Base-by-base conservation (phyloP, 2,797 vertebrate genomes). In the Acipenser transmontanus region DNA sequence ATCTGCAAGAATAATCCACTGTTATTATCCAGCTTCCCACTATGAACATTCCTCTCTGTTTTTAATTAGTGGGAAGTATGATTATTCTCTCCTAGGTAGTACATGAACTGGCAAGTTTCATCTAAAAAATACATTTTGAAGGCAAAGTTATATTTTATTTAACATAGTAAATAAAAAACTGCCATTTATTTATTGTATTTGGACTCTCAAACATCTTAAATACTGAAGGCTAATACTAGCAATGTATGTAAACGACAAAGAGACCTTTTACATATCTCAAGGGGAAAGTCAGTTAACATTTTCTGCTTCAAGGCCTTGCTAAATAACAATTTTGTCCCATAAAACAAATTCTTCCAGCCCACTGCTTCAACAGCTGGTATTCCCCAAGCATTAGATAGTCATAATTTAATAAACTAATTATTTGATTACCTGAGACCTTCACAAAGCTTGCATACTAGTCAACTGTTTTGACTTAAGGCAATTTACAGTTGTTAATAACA, bases 371-470 rank as follows among this genome's bases (percentile, higher is more conserved):
- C 12, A 11, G 62, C 12, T 63, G 14, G 10, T n/a, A 1, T 52
- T n/a, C 11, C 47, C 54, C 54, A 54, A 59, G 51, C 34, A 13
- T 7, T 54, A 57, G 6, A n/a, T 61, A 61, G 6, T 17, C 6
- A 34, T 47, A 9, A n/a, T n/a, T n/a, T n/a, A n/a, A 65, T 64
- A 54, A 56, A 34, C 50, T 48, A 10, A 48, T 65, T 65, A 65
- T 65, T 65, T 54, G 9, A 57, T 57, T 13, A 57, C 54, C 54
- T 57, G 7, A 57, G 54, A n/a, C 54, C 54, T 68, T 71, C 59
- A 57, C 67, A 72, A 63, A 65, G 66, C 66, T 59, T 65, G 66
- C 64, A 13, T 71, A 69, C 67, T 73, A 52, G 69, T 69, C 59
- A 76, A 66, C 47, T 66, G 47, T 17, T 66, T 48, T 50, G 47